Base-by-base conservation (phyloP, 2,797 vertebrate genomes). In the Glyptemys insculpta region DNA sequence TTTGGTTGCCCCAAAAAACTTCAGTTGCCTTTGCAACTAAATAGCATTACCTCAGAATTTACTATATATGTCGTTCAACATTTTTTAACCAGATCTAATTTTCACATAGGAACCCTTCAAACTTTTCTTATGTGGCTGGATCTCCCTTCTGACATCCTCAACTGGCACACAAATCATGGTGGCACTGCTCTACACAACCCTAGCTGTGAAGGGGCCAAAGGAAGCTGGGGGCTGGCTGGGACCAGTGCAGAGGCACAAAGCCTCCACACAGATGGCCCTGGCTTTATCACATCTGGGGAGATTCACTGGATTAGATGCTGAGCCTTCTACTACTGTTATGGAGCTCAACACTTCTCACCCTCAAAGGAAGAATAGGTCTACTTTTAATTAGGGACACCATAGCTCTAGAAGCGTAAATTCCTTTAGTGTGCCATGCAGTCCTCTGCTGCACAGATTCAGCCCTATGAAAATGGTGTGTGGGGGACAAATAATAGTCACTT, bases 321-420 rank as follows among this genome's bases (percentile, higher is more conserved):
- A 81, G 88, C 92, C 91, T 87, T 1, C 44, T 37, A 80, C 16
- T 1, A 87, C 7, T 29, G 86, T 3, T 49, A 12, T 18, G 34
- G 27, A 50, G 85, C 91, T 84, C 59, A 62, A 83, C 91, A 91
- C 87, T 5, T 9, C 90, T 93, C 93, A 91, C 91, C 88, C 41
- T 76, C 41, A 29, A 76, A 76, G 44, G 25, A 76, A 29, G 74
- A 44, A 29, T 47, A 15, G 27, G 41, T 89, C 27, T 90, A 47
- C 78, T 84, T 78, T 94, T 54, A 21, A 41, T 88, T 90, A 83
- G 79, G 41, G 92, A 52, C 34, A 14, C 50, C 56, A 29, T 2
- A 95, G 12, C 16, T 89, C 93, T 68, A 85, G 79, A 83, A 81
- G 6, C 18, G 54, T 59, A 68, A 88, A 82, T 57, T 92, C 44